A percentile compares a stretch with the other conserved stretches of the same genome.
Conservation (phyloP, 2,888 invertebrate species). For the Metacarcinus magister region DNA sequence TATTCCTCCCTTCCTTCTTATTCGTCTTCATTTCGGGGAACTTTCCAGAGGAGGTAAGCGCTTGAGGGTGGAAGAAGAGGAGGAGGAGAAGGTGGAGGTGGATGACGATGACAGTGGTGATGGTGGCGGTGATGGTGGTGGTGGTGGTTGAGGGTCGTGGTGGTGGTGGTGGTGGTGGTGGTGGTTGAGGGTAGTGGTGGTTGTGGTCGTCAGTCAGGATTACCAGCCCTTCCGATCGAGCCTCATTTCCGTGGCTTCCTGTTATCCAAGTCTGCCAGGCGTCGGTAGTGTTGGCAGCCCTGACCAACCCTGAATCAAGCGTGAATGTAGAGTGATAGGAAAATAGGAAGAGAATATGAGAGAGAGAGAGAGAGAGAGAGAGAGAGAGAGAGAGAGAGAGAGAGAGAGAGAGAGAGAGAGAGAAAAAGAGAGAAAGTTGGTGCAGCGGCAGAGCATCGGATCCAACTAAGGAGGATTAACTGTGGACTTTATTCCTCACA, state of each 20-base stretch:
- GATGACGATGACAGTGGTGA: not conserved
- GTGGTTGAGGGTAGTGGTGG: too few species aligned
- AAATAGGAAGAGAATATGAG: not conserved
- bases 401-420: not conserved
- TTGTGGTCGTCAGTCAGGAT: not conserved
- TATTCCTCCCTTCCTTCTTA: not conserved
- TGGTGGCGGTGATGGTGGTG: not conserved
- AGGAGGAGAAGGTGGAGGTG: not conserved
- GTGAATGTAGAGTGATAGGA: not conserved
- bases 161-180: not conserved
- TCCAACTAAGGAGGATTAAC: not conserved
- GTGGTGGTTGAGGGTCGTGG: not conserved
- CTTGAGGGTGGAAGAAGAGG: not conserved
- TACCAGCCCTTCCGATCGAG: not conserved
- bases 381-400: constrained; percentile 18
- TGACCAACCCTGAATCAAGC: not conserved
- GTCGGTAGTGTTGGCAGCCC: not conserved
- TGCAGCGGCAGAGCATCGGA: not conserved
- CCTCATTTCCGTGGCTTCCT: not conserved
- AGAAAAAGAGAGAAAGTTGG: not conserved
- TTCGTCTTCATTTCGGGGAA: not conserved
- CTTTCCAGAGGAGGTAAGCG: not conserved
- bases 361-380: constrained; percentile 34
- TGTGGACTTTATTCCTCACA: not conserved
- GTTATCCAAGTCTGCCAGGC: constrained; percentile 12